Conservation (phyloP, 1,140 invertebrate species). For the Bombus huntii region DNA sequence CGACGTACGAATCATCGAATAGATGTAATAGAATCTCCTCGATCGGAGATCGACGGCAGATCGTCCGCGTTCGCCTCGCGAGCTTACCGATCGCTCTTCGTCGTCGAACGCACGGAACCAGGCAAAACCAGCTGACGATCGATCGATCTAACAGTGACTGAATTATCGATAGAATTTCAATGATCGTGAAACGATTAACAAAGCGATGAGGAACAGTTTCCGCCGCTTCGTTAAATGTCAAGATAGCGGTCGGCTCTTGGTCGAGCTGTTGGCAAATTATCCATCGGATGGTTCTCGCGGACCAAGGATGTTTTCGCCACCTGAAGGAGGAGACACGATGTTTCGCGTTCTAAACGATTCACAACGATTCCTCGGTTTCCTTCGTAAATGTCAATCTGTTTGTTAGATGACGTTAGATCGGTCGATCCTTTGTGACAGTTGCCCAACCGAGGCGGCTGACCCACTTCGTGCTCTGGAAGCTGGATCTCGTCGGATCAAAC, state of each 20-base stretch:
- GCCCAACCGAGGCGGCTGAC: conserved; percentile 58
- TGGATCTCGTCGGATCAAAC: conserved; percentile 44
- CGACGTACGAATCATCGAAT: conserved; percentile 2
- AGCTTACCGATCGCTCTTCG: conserved; percentile 7
- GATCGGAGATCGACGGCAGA: conserved; percentile 4
- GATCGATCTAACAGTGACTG: neutral
- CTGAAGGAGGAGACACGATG: neutral
- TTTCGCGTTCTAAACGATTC: neutral
- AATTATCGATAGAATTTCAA: neutral
- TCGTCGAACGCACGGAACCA: neutral
- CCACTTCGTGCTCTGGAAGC: conserved; percentile 63
- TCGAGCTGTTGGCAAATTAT: neutral
- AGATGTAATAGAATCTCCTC: conserved; percentile 10
- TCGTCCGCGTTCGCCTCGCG: neutral
- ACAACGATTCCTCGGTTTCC: neutral
- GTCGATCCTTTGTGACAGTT: conserved; percentile 64
- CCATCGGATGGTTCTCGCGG: conserved; percentile 1
- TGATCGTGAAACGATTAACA: conserved; percentile 7
- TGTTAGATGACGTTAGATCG: conserved; percentile 59
- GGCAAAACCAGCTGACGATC: neutral
- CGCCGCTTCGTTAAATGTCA: conserved; percentile 25
- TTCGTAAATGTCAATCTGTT: conserved; percentile 60
- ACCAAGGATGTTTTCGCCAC: conserved; percentile 48
- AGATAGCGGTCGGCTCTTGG: neutral
- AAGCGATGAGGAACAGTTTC: neutral